Evolutionary conservation across 1,140 invertebrate genomes (phyloP), one percentile per base, ranked within the genome.

Genomic region (Globodera rostochiensis): DNA sequence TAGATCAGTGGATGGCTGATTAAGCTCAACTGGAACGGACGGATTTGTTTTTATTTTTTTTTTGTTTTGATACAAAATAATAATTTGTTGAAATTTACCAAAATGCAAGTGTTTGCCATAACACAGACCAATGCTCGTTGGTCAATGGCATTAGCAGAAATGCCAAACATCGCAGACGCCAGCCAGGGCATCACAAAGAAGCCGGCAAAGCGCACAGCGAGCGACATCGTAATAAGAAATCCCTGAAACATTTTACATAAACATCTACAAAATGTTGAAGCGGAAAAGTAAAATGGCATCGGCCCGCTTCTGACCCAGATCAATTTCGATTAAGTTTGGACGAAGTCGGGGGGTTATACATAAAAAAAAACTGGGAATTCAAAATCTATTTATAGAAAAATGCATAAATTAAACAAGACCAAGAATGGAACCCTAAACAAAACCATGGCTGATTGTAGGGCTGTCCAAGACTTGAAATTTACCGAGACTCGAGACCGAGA

Each of bases 51-150:
- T 60, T 47, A 4, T 21, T 8, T n/a, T 36, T 9, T 21, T 8
- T n/a, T 36, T 9, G 3, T 45, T 74, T 36, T 36, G 9, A 73
- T 9, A 9, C 8, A 36, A 15, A 15, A 21, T 25, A 19, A 5
- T 19, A 5, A 19, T 15, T 1, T 6, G 45, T 19, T 73, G 45
- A 73, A 21, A 47, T 2, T 74, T 76, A 76, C 74, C 19, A 76
- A 76, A 76, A 76, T 76, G 50, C n/a, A 76, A 3, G 46, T n/a
- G 46, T 76, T 76, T 2, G 57, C 74, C 57, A 76, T 3, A 45
- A 76, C 49, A 76, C 66, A 64, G 66, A 76, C 8, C 45, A 9
- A 8, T 7, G 50, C 49, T 21, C 74, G 57, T 76, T 57, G 57
- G 66, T 76, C 46, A 60, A 76, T 49, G 57, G 13, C 45, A 19